Conservation (phyloP, 2,888 invertebrate species). For the Thyatira batis region DNA sequence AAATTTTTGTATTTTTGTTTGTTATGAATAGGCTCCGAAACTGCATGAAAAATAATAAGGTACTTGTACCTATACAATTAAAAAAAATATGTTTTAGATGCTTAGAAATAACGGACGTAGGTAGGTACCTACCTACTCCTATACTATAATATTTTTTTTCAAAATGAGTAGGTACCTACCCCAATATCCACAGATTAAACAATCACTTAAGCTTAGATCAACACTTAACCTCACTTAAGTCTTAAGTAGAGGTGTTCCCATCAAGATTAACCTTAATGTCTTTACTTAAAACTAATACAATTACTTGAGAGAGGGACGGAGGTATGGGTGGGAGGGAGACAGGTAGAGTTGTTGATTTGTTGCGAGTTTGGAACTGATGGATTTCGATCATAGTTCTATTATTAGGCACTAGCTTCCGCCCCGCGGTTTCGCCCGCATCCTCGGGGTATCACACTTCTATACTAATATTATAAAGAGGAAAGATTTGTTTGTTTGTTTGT, state of each 20-base stretch:
- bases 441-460: too few species aligned
- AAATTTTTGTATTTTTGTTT: too few species aligned
- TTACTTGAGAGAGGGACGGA: slow-evolving; percentile 12
- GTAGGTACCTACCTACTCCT: too few species aligned
- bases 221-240: slow-evolving; percentile 15
- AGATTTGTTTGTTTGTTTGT: too few species aligned
- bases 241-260: slow-evolving; percentile 41
- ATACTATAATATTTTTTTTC: slow-evolving; percentile 19
- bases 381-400: background rate
- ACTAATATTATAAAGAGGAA: too few species aligned
- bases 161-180: slow-evolving; percentile 14
- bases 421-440: too few species aligned
- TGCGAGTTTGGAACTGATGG: background rate
- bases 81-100: too few species aligned
- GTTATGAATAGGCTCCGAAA: too few species aligned
- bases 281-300: slow-evolving; percentile 25
- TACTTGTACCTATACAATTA: too few species aligned
- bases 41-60: too few species aligned
- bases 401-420: background rate
- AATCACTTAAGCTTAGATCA: slow-evolving; percentile 2
- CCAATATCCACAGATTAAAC: slow-evolving; percentile 3
- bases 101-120: too few species aligned
- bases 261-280: slow-evolving; percentile 26
- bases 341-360: background rate
- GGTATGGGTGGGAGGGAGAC: background rate